These are phyloP conservation scores for Percopsis omiscomaycus DNA, from an alignment of 2,797 vertebrate species.

Conservation along the genomic window DNA sequence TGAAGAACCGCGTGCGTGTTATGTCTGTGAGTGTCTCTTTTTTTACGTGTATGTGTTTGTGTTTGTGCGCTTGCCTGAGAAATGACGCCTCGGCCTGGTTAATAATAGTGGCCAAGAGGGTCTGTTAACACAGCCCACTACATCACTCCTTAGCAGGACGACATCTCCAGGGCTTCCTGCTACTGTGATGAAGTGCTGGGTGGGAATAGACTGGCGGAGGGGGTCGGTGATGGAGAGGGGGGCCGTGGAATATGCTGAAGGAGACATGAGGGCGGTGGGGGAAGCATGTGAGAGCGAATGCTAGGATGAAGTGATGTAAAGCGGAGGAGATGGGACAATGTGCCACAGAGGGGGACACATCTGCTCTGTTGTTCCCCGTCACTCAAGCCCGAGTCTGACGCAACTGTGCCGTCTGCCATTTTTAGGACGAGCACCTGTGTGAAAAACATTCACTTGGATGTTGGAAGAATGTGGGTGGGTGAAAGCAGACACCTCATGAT, in stretches of 20 bases:
- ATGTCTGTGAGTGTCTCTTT: slow-evolving; percentile 17
- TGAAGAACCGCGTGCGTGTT: slow-evolving; percentile 25
- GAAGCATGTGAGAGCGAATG: not conserved
- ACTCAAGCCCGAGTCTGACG: too few relatives aligned
- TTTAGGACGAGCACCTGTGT: too few relatives aligned
- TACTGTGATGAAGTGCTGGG: slow-evolving; percentile 66
- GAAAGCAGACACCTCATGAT: too few relatives aligned
- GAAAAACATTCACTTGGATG: too few relatives aligned
- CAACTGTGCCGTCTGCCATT: too few relatives aligned
- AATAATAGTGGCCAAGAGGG: slow-evolving; percentile 73
- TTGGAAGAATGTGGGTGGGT: too few relatives aligned
- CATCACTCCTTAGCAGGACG: slow-evolving; percentile 69
- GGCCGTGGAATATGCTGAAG: slow-evolving; percentile 49
- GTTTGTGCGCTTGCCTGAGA: slow-evolving; percentile 53
- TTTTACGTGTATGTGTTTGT: slow-evolving; percentile 8
- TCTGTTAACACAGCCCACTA: slow-evolving; percentile 71
- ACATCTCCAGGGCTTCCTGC: slow-evolving; percentile 69
- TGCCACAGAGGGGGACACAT: slow-evolving; percentile 23
- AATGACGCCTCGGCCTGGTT: slow-evolving; percentile 63
- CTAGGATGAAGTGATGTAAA: slow-evolving; percentile 2
- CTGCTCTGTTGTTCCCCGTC: too few relatives aligned
- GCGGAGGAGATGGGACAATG: not conserved
- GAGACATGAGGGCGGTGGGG: slow-evolving; percentile 40
- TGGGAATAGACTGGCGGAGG: slow-evolving; percentile 52
- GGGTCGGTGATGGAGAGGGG: slow-evolving; percentile 62